Base-by-base conservation (phyloP, 2,888 invertebrate genomes). In the Dynastes tityus region DNA sequence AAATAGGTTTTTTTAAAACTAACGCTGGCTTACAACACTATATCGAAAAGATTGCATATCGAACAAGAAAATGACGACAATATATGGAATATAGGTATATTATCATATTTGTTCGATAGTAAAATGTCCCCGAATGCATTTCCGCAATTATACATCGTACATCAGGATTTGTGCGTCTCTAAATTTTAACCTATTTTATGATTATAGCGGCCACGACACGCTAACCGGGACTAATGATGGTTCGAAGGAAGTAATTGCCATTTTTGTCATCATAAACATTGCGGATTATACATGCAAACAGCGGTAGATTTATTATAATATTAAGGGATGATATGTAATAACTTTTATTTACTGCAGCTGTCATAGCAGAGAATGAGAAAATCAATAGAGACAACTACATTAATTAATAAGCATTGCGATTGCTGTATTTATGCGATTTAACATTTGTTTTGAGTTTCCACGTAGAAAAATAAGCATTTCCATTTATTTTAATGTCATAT, bases 181-280 rank as follows among this genome's bases (percentile, higher is more conserved):
- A 74, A 74, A 74, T 74, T 74, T 74, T 61, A 74, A 74, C 61
- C 73, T 32, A 74, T 61, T 74, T 74, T 45, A 40, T 74, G 61
- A 74, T 61, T 74, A 49, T 63, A 74, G 13, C 61, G 27, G 40
- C 49, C 45, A 74, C 61, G 45, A 61, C 73, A 74, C 61, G 73
- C 61, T 74, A 74, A 61, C 45, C 61, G n/a, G 16, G 61, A n/a
- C 32, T 63, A 74, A 74, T 61, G 63, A 74, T 49, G 49, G 73
- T 61, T 45, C 27, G 61, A 45, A 49, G 61, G 61, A 49, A 74
- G 73, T 74, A 74, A 71, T 71, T 71, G 73, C 63, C 11, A 74
- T 74, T 74, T 74, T 74, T 74, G 73, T 22, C 63, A 40, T 74
- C 29, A 74, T 74, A 61, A 68, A 51, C 51, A 68, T 68, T 51